Percentiles rank a stretch among this genome's conserved stretches.
Evolutionary conservation across 2,888 invertebrate genomes (phyloP).

Genomic region (Drosophila mulleri): DNA sequence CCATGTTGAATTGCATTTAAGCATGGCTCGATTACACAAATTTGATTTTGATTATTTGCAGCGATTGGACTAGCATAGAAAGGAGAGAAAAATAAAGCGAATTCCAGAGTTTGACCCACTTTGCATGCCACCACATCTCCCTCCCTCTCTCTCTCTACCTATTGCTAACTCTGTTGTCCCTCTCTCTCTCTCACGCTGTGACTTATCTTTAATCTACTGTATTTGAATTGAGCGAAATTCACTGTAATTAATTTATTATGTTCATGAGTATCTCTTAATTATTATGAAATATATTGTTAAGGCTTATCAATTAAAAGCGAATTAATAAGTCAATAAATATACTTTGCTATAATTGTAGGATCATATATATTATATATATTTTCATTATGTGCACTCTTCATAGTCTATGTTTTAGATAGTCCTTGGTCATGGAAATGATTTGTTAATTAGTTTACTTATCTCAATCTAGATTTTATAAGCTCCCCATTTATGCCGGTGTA

Average conservation of each 20-base stretch:
- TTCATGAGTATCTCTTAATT: conserved; percentile 2
- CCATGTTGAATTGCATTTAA: conserved; percentile 33
- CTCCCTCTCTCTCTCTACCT: not conserved
- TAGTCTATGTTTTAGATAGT: too few relatives aligned
- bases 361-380: too few relatives aligned
- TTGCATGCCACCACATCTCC: conserved; percentile 1
- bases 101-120: conserved; percentile 50
- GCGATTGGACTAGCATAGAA: conserved; percentile 38
- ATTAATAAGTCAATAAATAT: not conserved
- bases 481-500: not conserved
- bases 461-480: not conserved
- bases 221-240: conserved; percentile 2
- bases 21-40: conserved; percentile 65
- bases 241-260: conserved; percentile 17
- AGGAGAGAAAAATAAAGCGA: conserved; percentile 7
- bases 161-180: too few relatives aligned
- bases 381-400: too few relatives aligned
- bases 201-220: not conserved
- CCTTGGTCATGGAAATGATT: not conserved
- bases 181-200: too few relatives aligned
- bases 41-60: conserved; percentile 54
- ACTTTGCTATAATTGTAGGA: too few relatives aligned
- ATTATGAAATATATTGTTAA: conserved; percentile 6
- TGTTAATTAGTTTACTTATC: not conserved
- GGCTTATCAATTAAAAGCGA: not conserved